phyloP scores from a whole-genome alignment of 1,140 invertebrate genomes.

The Papilio machaon region DNA sequence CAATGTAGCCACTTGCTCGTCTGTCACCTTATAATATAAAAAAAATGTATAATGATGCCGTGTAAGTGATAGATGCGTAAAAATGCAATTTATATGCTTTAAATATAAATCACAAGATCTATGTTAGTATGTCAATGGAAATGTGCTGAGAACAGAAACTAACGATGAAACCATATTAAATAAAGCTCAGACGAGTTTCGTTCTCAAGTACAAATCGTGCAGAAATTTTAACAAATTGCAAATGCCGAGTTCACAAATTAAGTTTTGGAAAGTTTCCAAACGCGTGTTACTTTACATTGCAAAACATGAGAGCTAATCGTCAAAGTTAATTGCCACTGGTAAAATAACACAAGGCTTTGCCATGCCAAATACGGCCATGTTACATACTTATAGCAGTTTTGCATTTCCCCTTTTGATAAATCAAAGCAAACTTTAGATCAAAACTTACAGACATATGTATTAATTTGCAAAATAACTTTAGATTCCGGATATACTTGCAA shows the following conservation, averaged over 20 bases:
- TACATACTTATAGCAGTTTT: not conserved
- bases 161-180: slow-evolving; percentile 21
- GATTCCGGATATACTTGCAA: not conserved
- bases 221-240: slow-evolving; percentile 32
- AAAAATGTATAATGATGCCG: too few species aligned
- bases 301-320: slow-evolving; percentile 34
- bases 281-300: slow-evolving; percentile 25
- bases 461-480: not conserved
- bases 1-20: too few species aligned
- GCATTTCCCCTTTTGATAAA: not conserved
- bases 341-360: slow-evolving; percentile 21
- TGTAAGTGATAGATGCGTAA: not conserved
- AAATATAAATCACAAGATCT: not conserved
- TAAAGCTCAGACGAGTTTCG: slow-evolving; percentile 17
- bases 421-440: not conserved
- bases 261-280: slow-evolving; percentile 32
- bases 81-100: not conserved
- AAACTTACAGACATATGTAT: not conserved
- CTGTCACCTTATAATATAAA: too few species aligned
- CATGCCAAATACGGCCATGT: not conserved
- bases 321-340: slow-evolving; percentile 32
- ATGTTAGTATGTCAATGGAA: slow-evolving; percentile 4
- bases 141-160: slow-evolving; percentile 9
- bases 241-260: slow-evolving; percentile 25
- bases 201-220: slow-evolving; percentile 7